Conservation (phyloP, 64 coral and sea anemone genomes). For the Acropora yongei region DNA sequence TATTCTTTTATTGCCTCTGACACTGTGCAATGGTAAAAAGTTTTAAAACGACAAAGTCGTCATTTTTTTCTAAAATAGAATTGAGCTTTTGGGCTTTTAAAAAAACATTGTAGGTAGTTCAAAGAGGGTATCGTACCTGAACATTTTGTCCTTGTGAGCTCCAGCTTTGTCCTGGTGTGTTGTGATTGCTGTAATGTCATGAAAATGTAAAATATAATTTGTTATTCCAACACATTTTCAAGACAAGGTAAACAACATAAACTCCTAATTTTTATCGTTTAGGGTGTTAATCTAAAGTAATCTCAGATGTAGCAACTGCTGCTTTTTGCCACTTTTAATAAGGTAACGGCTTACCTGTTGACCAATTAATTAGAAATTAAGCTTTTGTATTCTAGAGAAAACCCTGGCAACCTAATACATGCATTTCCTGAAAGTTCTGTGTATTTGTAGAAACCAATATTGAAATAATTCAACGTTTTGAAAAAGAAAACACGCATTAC, state of each 20-base stretch:
- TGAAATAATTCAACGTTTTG: background rate
- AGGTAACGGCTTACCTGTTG: background rate
- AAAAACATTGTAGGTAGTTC: background rate
- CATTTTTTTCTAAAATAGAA: background rate
- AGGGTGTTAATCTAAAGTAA: background rate
- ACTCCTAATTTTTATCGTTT: background rate
- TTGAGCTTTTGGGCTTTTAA: background rate
- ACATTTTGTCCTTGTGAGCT: background rate
- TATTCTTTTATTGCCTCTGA: background rate
- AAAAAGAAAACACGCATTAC: background rate
- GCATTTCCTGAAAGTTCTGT: background rate
- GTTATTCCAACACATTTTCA: background rate
- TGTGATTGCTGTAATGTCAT: background rate
- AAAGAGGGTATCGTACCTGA: background rate
- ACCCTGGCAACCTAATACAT: constrained; percentile 3
- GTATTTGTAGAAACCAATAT: constrained; percentile 5
- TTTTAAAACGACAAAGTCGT: background rate
- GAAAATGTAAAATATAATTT: background rate
- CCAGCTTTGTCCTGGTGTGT: background rate
- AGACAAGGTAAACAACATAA: background rate
- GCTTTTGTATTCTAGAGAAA: background rate
- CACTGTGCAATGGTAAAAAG: background rate
- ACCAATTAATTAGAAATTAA: background rate
- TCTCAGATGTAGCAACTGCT: background rate
- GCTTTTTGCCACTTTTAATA: background rate